These are phyloP conservation scores for Atopsyche davidsoni DNA, from an alignment of 1,140 invertebrate species.

Conservation along the genomic window DNA sequence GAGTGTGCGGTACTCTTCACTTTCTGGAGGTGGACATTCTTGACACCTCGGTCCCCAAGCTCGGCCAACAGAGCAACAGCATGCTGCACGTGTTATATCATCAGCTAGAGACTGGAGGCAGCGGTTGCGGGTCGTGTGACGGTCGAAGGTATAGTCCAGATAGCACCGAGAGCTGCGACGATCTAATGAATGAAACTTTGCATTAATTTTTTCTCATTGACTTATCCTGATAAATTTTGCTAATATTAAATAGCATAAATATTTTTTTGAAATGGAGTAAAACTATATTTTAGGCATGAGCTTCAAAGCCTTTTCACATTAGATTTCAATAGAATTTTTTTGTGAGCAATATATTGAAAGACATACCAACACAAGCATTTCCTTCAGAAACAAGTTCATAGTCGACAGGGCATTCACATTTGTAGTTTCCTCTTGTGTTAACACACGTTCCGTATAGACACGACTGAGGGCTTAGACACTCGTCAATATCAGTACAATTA, in stretches of 20 bases:
- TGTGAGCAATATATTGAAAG: neutral
- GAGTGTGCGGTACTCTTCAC: slow-evolving; percentile 67
- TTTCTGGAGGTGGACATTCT: slow-evolving; percentile 63
- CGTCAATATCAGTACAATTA: slow-evolving; percentile 68
- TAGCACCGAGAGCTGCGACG: slow-evolving; percentile 74
- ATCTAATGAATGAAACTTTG: slow-evolving; percentile 56
- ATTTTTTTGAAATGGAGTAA: too few species aligned
- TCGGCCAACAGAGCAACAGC: slow-evolving; percentile 79
- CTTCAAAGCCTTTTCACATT: too few species aligned
- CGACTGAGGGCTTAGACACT: slow-evolving; percentile 68
- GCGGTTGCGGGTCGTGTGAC: slow-evolving; percentile 37
- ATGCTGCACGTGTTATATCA: slow-evolving; percentile 72
- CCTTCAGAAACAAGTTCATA: slow-evolving; percentile 58
- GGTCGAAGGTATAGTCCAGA: slow-evolving; percentile 50
- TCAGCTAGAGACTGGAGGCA: slow-evolving; percentile 50
- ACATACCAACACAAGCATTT: slow-evolving; percentile 46
- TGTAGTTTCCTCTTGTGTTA: slow-evolving; percentile 75
- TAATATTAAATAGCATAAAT: too few species aligned
- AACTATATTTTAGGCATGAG: too few species aligned
- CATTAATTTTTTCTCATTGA: too few species aligned
- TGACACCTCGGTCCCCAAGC: slow-evolving; percentile 83
- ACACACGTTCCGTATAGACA: slow-evolving; percentile 63
- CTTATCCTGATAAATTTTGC: too few species aligned
- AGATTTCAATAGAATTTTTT: too few species aligned
- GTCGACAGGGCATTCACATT: slow-evolving; percentile 76